These are phyloP conservation scores for Nothoprocta pentlandii DNA, from an alignment of 2,113 vertebrate species.

Conservation along the genomic window DNA sequence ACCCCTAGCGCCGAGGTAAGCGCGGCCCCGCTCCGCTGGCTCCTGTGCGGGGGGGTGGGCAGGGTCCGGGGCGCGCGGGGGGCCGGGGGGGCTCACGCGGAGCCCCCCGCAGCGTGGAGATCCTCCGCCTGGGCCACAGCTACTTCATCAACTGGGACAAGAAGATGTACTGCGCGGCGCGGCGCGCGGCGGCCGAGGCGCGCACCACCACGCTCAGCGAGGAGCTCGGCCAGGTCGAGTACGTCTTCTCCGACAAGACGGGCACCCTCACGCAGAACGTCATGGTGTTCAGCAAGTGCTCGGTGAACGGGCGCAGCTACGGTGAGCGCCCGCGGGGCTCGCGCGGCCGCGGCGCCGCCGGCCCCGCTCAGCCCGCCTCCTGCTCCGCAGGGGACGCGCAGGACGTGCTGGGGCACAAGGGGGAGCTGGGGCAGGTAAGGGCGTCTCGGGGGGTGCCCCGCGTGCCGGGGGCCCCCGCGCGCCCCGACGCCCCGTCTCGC, in stretches of 20 bases:
- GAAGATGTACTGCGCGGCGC: constrained; percentile 90
- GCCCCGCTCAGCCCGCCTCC: neutral
- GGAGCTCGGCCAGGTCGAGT: constrained; percentile 95
- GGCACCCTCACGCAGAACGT: constrained; percentile 96
- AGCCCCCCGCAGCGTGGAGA: constrained; percentile 85
- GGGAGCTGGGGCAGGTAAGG: constrained; percentile 83
- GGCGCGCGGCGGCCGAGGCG: constrained; percentile 86
- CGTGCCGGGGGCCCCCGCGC: neutral
- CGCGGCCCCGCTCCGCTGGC: constrained; percentile 48
- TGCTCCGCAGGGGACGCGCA: constrained; percentile 83
- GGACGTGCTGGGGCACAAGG: constrained; percentile 81
- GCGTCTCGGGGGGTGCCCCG: fast-evolving
- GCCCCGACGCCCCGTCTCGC: neutral
- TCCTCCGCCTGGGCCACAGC: constrained; percentile 93
- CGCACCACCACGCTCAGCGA: constrained; percentile 93
- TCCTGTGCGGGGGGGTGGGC: neutral
- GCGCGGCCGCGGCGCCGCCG: too few species aligned
- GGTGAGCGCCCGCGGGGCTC: constrained; percentile 64
- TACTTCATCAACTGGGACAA: constrained; percentile 98
- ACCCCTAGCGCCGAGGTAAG: constrained; percentile 81
- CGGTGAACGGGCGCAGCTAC: constrained; percentile 86
- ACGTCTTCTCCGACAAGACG: constrained; percentile 95
- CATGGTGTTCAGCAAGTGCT: constrained; percentile 96
- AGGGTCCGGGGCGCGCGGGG: neutral
- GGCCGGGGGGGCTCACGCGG: neutral